These are phyloP conservation scores for Cavia aperea DNA, from an alignment of 2,113 vertebrate genomes.

Conservation along the genomic window DNA sequence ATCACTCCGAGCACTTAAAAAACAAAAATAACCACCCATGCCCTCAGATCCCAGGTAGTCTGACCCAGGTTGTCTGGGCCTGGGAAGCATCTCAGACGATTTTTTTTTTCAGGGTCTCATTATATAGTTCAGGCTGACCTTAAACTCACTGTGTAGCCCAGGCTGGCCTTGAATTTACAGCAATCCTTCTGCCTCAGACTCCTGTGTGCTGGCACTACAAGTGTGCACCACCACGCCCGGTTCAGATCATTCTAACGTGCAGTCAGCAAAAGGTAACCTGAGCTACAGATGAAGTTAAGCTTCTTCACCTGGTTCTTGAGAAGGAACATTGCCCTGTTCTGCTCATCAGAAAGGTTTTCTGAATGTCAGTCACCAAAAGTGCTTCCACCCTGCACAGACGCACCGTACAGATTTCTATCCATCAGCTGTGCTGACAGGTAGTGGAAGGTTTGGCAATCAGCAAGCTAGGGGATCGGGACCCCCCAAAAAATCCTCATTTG, in stretches of 20 bases:
- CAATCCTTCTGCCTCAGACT: neutral
- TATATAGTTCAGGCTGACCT: neutral
- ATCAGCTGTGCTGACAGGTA: neutral
- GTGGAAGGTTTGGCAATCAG: neutral
- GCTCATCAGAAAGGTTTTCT: neutral
- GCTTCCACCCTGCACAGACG: neutral
- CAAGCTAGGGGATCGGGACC: slow-evolving; percentile 15
- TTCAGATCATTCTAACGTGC: neutral
- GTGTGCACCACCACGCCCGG: no score
- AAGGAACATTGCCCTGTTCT: neutral
- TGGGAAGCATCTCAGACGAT: neutral
- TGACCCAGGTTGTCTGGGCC: slow-evolving; percentile 2
- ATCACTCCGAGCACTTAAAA: neutral
- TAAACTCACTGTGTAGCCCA: no score
- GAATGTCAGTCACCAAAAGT: neutral
- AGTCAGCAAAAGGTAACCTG: neutral
- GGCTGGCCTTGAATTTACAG: neutral
- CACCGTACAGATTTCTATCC: neutral
- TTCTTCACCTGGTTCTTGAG: neutral
- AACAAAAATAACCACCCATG: slow-evolving; percentile 9
- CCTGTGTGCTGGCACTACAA: neutral
- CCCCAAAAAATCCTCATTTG: slow-evolving; percentile 1
- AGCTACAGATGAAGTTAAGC: neutral
- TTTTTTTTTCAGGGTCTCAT: neutral
- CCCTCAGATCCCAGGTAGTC: neutral